Base-by-base conservation (phyloP, 2,888 invertebrate genomes). In the Aphodius sticticus region DNA sequence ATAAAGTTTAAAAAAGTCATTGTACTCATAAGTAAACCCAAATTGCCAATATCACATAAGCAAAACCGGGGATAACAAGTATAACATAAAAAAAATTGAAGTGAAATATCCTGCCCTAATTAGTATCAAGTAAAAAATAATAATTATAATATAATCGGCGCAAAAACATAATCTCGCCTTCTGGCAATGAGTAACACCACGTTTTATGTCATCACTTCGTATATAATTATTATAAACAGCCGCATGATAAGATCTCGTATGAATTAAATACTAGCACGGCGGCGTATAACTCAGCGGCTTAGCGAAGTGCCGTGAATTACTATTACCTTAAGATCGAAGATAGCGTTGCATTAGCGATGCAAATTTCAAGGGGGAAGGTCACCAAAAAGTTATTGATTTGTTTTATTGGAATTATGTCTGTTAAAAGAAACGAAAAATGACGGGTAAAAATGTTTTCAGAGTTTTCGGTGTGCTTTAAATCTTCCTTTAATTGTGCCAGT, bases 121-220 rank as follows among this genome's bases (percentile, higher is more conserved):
- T 26, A 26, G 26, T 26, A 26, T 26, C 26, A 26, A 53, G 53
- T 53, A 12, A 53, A 7, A 53, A 53, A 53, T 53, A 53, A 53
- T 9, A 53, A 53, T 53, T 7, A 53, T 53, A 53, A 26, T 53
- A 53, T 53, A 53, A 53, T 53, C 53, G 53, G 7, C 7, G 53
- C 53, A 53, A 53, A 53, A 53, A 53, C 53, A 53, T 53, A 53
- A 53, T 53, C 53, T 12, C 12, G 53, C 53, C 53, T 12, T 12
- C 53, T 53, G 53, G 53, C 53, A 12, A 53, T 53, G 53, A 53
- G 2, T 53, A 53, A 53, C 53, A 53, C 7, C 53, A 53, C 53
- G 53, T 53, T 53, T 53, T 53, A 53, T 53, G 53, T 53, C 53
- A 53, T 53, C 53, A 53, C 53, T 53, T 53, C 53, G 53, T 53